phyloP scores from a whole-genome alignment of 2,797 vertebrate species.

The Neoniphon sammara region DNA sequence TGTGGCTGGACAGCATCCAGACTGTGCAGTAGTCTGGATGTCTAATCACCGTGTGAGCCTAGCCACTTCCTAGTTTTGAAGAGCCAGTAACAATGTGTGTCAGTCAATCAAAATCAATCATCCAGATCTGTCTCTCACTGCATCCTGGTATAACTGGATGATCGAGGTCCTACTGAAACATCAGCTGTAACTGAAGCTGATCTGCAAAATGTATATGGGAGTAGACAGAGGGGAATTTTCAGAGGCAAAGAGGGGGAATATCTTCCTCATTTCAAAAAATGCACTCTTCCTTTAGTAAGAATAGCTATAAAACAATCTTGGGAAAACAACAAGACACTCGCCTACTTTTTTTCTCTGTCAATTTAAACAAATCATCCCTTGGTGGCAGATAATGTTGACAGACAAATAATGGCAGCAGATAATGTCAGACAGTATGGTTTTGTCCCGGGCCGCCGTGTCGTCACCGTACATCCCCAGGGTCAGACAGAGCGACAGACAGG shows the following conservation, averaged over 20 bases:
- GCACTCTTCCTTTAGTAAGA: background rate
- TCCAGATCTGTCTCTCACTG: constrained; percentile 41
- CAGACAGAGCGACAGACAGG: constrained; percentile 55
- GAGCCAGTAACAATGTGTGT: constrained; percentile 67
- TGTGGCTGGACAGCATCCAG: constrained; percentile 74
- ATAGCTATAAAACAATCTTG: constrained; percentile 26
- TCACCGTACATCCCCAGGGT: constrained; percentile 48
- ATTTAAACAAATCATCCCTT: constrained; percentile 36
- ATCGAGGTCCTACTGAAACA: constrained; percentile 49
- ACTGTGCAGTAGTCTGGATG: constrained; percentile 72
- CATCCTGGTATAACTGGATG: constrained; percentile 36
- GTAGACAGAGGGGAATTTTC: background rate
- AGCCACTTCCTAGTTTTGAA: constrained; percentile 69
- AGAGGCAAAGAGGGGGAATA: constrained; percentile 15
- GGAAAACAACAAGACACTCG: constrained; percentile 49
- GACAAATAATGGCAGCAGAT: constrained; percentile 64
- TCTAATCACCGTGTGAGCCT: constrained; percentile 64
- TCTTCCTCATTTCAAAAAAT: background rate
- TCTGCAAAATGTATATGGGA: constrained; percentile 32
- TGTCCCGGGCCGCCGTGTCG: constrained; percentile 51
- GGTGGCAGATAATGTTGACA: constrained; percentile 60
- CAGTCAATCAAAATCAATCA: constrained; percentile 66
- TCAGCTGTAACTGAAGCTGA: constrained; percentile 27
- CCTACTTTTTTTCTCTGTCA: constrained; percentile 15
- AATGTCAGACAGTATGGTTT: constrained; percentile 45